phyloP scores from a whole-genome alignment of 2,113 vertebrate species.

The Ictalurus furcatus region DNA sequence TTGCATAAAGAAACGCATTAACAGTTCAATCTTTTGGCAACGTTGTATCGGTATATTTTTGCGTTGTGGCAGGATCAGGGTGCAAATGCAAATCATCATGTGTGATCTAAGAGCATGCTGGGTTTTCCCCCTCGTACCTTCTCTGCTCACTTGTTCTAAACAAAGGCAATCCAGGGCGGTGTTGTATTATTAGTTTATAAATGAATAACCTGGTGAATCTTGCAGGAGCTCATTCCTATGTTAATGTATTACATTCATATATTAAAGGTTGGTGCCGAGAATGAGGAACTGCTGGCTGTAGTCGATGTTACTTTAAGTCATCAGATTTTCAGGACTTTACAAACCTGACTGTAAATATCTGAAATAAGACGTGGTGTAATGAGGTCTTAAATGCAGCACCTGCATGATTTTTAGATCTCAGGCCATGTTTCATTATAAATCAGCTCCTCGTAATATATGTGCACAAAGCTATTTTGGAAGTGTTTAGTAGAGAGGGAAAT shows the following conservation, averaged over 20 bases:
- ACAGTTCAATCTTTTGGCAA: background rate
- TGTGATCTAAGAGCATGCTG: background rate
- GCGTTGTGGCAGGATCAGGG: background rate
- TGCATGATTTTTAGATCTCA: background rate
- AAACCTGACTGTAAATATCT: background rate
- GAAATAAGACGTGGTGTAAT: background rate
- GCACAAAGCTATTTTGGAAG: background rate
- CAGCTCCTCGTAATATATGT: background rate
- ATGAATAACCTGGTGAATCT: background rate
- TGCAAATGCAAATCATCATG: constrained; percentile 11
- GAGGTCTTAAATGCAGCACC: background rate
- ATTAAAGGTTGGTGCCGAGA: background rate
- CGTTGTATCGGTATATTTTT: background rate
- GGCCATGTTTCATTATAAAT: background rate
- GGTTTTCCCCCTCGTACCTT: background rate
- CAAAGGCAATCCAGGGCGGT: background rate
- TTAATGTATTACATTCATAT: background rate
- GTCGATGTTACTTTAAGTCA: background rate
- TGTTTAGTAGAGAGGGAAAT: background rate
- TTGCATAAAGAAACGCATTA: background rate
- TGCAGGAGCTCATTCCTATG: background rate
- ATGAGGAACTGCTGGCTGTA: background rate
- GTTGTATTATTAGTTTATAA: too few species aligned
- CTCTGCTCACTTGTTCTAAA: background rate
- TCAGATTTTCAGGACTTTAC: background rate